Evolutionary conservation across 1,140 invertebrate genomes (phyloP).

Genomic region (Anoplophora glabripennis): DNA sequence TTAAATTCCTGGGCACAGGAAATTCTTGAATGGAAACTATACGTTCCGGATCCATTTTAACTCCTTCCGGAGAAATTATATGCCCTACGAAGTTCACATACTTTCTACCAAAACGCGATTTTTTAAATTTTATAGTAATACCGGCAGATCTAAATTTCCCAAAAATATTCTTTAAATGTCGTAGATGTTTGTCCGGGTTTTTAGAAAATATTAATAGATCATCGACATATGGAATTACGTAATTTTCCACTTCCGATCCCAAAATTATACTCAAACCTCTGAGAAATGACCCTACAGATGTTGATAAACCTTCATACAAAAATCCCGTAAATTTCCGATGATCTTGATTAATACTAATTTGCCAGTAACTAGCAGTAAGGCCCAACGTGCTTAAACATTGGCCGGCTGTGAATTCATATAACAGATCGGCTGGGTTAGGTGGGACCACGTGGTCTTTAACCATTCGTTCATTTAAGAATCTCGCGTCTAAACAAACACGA

Average conservation of each 20-base stretch:
- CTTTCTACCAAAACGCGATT: conserved; percentile 1
- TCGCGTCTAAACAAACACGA: conserved; percentile 33
- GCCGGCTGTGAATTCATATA: not conserved
- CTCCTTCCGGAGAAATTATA: conserved; percentile 37
- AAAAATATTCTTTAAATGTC: not conserved
- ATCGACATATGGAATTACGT: conserved; percentile 6
- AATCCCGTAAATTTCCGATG: conserved; percentile 8
- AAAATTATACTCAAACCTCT: not conserved
- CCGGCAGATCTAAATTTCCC: not conserved
- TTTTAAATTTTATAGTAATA: conserved; percentile 3
- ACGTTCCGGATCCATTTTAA: conserved; percentile 39
- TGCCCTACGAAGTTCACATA: conserved; percentile 48
- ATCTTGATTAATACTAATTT: conserved; percentile 18
- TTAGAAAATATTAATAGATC: not conserved
- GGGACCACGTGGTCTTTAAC: conserved; percentile 31
- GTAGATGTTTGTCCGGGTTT: not conserved
- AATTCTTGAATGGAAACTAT: conserved; percentile 38
- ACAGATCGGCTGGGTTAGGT: conserved; percentile 1
- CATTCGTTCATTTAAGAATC: conserved; percentile 28
- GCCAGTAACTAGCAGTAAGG: conserved; percentile 1
- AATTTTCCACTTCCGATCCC: not conserved
- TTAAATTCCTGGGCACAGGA: conserved; percentile 39
- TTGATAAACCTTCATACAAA: not conserved
- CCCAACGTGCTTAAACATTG: no score
- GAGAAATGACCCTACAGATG: not conserved